A percentile compares a stretch with the other conserved stretches of the same genome.
Conservation (phyloP, 2,797 vertebrate genomes). For the Sebastes matsubarae region DNA sequence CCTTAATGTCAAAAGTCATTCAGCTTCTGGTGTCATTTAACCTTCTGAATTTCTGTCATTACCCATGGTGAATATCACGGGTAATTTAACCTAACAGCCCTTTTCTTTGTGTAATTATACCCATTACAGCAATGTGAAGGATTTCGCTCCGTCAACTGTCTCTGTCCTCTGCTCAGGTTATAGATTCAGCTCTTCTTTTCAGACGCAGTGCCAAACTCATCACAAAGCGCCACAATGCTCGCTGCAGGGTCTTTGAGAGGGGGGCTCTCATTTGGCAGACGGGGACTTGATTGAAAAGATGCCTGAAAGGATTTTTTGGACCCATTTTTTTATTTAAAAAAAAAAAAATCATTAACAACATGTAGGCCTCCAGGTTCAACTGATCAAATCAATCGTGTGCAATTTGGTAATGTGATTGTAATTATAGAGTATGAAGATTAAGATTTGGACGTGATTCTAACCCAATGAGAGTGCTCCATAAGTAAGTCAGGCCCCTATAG, state of each 20-base stretch:
- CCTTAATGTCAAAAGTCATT: conserved; percentile 67
- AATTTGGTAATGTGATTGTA: conserved; percentile 35
- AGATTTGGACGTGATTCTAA: conserved; percentile 14
- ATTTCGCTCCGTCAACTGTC: conserved; percentile 66
- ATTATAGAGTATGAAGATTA: conserved; percentile 29
- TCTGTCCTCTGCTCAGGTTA: conserved; percentile 55
- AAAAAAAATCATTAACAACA: conserved; percentile 31
- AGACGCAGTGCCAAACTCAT: conserved; percentile 53
- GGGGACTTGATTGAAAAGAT: conserved; percentile 66
- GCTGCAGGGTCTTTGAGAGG: conserved; percentile 52
- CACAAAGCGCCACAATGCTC: conserved; percentile 45
- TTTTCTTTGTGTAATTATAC: conserved; percentile 79
- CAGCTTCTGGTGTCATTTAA: conserved; percentile 76
- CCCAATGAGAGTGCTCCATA: neutral
- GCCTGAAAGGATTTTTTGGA: conserved; percentile 57
- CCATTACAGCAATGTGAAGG: conserved; percentile 74
- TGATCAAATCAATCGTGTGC: conserved; percentile 42
- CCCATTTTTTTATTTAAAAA: conserved; percentile 10
- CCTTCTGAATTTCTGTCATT: conserved; percentile 76
- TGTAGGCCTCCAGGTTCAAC: conserved; percentile 46
- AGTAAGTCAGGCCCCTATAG: too few species aligned
- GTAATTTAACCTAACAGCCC: conserved; percentile 77
- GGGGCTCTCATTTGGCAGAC: conserved; percentile 54
- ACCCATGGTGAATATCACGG: conserved; percentile 70
- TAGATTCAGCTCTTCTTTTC: conserved; percentile 64